phyloP scores from a whole-genome alignment of 2,888 invertebrate species.

The Celastrina argiolus region DNA sequence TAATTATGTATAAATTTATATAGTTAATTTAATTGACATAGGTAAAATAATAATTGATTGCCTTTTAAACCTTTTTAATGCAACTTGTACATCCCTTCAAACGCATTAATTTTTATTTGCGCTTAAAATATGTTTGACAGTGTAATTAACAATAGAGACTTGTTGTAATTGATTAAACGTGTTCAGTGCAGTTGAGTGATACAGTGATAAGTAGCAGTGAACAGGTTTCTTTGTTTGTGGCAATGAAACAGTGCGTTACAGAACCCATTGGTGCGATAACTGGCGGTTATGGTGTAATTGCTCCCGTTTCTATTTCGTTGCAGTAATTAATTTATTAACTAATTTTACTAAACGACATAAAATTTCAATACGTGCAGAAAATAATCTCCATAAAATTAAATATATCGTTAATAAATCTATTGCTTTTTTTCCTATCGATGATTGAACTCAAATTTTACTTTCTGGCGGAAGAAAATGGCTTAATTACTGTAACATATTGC shows the following conservation, averaged over 20 bases:
- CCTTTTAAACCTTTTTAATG: not conserved
- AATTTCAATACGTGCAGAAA: not conserved
- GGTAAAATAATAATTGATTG: not conserved
- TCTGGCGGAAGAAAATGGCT: too few relatives aligned
- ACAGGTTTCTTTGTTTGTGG: slow-evolving; percentile 46
- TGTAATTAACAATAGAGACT: not conserved
- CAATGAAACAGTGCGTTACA: slow-evolving; percentile 28
- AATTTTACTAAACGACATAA: not conserved
- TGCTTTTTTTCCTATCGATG: too few relatives aligned
- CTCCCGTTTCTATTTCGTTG: not conserved
- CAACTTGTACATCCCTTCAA: too few relatives aligned
- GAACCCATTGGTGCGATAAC: slow-evolving; percentile 20
- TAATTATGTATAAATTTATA: too few relatives aligned
- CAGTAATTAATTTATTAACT: not conserved
- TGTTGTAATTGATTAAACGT: not conserved
- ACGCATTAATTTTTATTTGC: not conserved
- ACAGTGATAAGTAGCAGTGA: slow-evolving; percentile 43
- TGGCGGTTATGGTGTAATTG: slow-evolving; percentile 20
- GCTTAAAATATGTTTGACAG: not conserved
- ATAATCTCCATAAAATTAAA: too few relatives aligned
- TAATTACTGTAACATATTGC: too few relatives aligned
- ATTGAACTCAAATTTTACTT: too few relatives aligned
- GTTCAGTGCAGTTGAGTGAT: slow-evolving; percentile 36
- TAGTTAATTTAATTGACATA: not conserved
- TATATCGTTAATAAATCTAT: too few relatives aligned